These are phyloP conservation scores for Axis porcinus DNA, from an alignment of 2,113 vertebrate genomes.

Conservation along the genomic window DNA sequence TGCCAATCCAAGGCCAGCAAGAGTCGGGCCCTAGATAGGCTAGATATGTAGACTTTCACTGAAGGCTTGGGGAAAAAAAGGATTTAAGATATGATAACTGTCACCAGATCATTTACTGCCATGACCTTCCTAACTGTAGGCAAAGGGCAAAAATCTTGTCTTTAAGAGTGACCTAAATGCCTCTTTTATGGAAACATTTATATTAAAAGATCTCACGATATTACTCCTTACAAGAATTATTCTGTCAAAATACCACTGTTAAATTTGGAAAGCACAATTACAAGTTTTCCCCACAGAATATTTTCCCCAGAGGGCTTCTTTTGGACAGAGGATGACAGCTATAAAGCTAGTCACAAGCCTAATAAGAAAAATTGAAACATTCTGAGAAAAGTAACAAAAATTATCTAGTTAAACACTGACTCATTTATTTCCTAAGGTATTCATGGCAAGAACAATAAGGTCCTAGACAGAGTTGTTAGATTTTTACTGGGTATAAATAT, in stretches of 20 bases:
- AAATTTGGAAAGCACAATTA: slow-evolving; percentile 32
- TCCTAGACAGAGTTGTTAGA: slow-evolving; percentile 3
- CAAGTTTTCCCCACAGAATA: background rate
- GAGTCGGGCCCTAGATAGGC: background rate
- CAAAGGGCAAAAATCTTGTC: background rate
- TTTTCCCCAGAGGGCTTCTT: background rate
- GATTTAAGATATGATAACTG: background rate
- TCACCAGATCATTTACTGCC: background rate
- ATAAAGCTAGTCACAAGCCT: slow-evolving; percentile 4
- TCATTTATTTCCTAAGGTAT: background rate
- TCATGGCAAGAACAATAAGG: background rate
- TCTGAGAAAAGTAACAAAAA: background rate
- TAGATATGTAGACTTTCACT: background rate
- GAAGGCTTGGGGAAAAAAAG: background rate
- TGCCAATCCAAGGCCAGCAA: background rate
- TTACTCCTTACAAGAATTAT: background rate
- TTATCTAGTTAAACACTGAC: background rate
- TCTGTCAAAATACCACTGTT: background rate
- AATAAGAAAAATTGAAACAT: slow-evolving; percentile 9
- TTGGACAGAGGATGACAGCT: background rate
- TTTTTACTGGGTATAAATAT: background rate
- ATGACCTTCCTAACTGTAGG: background rate
- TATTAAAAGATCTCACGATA: background rate
- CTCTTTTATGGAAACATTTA: background rate
- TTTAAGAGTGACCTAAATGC: background rate